Evolutionary conservation across 2,113 vertebrate species (phyloP).

Genomic region (Neodontobutis hainanensis): DNA sequence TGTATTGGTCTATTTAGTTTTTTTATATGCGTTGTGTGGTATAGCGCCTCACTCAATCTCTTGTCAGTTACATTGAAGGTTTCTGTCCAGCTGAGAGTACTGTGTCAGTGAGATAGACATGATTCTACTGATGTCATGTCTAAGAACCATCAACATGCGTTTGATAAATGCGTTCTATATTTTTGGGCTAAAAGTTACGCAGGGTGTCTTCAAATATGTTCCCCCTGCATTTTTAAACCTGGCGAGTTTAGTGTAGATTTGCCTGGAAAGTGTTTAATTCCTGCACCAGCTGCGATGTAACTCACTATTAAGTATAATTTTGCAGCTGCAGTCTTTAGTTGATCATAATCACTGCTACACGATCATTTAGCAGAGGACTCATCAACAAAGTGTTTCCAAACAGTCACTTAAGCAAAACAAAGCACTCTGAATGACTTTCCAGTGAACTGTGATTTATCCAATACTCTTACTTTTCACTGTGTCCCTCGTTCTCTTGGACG

Average conservation of each 20-base stretch:
- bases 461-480: neutral
- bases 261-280: neutral
- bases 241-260: neutral
- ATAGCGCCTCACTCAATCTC: no score
- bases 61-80: no score
- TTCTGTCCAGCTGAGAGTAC: no score
- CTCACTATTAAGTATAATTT: constrained; percentile 4
- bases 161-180: no score
- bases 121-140: no score
- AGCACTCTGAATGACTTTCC: neutral
- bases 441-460: no score
- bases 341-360: constrained; percentile 4
- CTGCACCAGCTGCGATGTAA: neutral
- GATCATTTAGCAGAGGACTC: constrained; percentile 3
- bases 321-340: constrained; percentile 7
- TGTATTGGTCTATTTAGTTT: no score
- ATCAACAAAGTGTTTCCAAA: constrained; percentile 6
- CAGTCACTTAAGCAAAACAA: neutral
- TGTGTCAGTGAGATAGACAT: no score
- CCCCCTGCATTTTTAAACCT: no score
- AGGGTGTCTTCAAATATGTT: neutral
- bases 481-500: neutral
- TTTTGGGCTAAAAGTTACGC: no score
- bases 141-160: no score
- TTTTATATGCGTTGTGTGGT: no score